These are phyloP conservation scores for Crotalus viridis DNA, from an alignment of 2,113 vertebrate species.

Conservation along the genomic window DNA sequence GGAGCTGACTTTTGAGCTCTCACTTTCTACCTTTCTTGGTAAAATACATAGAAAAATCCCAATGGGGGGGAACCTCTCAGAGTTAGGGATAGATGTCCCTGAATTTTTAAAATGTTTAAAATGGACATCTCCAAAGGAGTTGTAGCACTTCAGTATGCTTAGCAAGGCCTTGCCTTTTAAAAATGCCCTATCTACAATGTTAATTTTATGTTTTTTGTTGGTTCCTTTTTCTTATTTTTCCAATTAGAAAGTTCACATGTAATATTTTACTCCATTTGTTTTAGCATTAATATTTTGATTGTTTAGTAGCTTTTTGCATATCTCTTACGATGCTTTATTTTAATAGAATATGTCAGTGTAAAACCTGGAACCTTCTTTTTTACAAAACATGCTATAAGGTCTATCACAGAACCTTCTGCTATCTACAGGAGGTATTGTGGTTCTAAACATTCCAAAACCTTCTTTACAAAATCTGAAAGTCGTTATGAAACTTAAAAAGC, in stretches of 20 bases:
- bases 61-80: background rate
- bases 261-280: background rate
- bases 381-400: background rate
- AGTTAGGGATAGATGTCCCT: too few relatives aligned
- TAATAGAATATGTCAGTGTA: background rate
- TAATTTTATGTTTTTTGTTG: background rate
- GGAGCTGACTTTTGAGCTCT: background rate
- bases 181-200: background rate
- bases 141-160: background rate
- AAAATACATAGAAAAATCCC: background rate
- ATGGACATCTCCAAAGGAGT: too few relatives aligned
- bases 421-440: background rate
- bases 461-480: background rate
- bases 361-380: background rate
- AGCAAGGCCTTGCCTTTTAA: too few relatives aligned
- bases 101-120: too few relatives aligned
- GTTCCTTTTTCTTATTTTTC: background rate
- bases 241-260: background rate
- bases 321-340: background rate
- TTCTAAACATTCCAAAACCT: background rate
- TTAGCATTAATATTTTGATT: background rate
- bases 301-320: background rate
- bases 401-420: background rate
- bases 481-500: background rate
- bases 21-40: background rate